Base-by-base conservation (phyloP, 1,140 invertebrate species). In the Pemphigus obesinymphae region DNA sequence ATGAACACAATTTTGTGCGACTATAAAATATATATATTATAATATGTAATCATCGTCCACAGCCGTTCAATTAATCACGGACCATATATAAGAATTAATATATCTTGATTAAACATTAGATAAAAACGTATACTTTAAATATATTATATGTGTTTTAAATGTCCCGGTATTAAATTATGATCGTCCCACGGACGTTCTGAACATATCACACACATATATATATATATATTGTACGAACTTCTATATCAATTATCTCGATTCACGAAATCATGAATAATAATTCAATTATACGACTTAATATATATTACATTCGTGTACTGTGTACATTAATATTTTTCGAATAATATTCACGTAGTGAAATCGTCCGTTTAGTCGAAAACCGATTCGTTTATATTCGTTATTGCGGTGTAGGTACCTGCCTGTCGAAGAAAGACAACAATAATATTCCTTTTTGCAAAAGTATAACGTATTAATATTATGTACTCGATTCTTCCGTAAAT, bases 231-330 rank as follows among this genome's bases (percentile, higher is more conserved):
- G n/a, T 45, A 23, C 45, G 45, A 8, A 43, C n/a, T 43, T 45
- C 23, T 70, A 29, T 70, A 68, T 68, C 63, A 40, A 68, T 70
- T 45, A 45, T 70, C 68, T 45, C 23, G 68, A 70, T 70, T 26
- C 43, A n/a, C 11, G 37, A 70, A 70, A 70, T 70, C 34, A 70
- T 70, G 34, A 68, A 68, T 68, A 68, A 68, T 68, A 68, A 68
- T 68, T 40, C 10, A 37, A 45, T 45, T 45, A 45, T 11, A 45
- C 1, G n/a, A n/a, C n/a, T n/a, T n/a, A n/a, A n/a, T n/a, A n/a
- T n/a, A n/a, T n/a, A n/a, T n/a, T n/a, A n/a, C n/a, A n/a, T n/a
- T n/a, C n/a, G n/a, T n/a, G n/a, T n/a, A n/a, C n/a, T n/a, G n/a
- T n/a, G n/a, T n/a, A n/a, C n/a, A n/a, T n/a, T n/a, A n/a, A n/a